phyloP scores from a whole-genome alignment of 2,888 invertebrate genomes.

The Podotricha telesiphe region DNA sequence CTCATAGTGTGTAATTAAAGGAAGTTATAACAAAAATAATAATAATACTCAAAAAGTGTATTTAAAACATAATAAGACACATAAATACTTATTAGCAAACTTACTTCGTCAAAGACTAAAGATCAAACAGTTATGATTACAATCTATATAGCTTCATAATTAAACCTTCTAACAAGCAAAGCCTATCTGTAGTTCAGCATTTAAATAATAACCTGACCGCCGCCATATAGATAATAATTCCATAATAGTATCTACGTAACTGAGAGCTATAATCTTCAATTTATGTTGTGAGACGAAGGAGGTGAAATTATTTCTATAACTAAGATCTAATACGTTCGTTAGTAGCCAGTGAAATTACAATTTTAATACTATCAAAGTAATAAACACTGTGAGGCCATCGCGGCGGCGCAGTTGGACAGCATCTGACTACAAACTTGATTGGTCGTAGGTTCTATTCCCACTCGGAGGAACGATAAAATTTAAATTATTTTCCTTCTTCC shows the following conservation, averaged over 20 bases:
- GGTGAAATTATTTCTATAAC: constrained; percentile 31
- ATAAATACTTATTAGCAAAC: not conserved
- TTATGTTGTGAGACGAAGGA: constrained; percentile 37
- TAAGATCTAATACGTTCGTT: constrained; percentile 31
- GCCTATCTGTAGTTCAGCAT: constrained; percentile 23
- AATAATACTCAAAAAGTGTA: not conserved
- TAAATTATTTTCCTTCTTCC: too few species aligned
- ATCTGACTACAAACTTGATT: too few species aligned
- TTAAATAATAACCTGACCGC: constrained; percentile 26
- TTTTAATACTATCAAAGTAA: constrained; percentile 4
- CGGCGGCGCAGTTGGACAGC: too few species aligned
- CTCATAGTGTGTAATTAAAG: not conserved
- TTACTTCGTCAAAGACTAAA: constrained; percentile 14
- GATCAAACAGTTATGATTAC: constrained; percentile 14
- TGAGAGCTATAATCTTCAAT: constrained; percentile 32
- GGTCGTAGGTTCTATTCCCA: too few species aligned
- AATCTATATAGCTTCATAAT: constrained; percentile 26
- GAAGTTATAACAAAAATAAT: not conserved
- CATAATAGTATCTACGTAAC: constrained; percentile 30
- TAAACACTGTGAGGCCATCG: too few species aligned
- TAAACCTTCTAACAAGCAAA: constrained; percentile 26
- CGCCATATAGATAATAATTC: constrained; percentile 35
- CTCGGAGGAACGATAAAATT: too few species aligned
- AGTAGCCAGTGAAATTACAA: constrained; percentile 24
- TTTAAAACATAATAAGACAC: constrained; percentile 5